phyloP scores from a whole-genome alignment of 2,888 invertebrate genomes.

The Trissonchulus latispiculum region DNA sequence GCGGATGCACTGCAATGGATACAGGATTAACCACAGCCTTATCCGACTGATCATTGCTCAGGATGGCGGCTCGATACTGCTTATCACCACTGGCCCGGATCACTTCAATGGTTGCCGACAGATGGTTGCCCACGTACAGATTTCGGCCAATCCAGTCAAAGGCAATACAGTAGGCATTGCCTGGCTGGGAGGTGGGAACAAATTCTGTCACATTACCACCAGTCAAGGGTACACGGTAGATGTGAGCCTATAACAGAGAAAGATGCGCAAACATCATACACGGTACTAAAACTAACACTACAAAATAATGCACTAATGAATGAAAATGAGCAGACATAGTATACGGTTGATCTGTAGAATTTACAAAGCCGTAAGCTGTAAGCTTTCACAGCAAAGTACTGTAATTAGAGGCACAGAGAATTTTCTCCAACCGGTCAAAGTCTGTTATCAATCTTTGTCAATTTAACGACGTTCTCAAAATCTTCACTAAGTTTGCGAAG shows the following conservation, averaged over 20 bases:
- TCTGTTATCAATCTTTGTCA: too few species aligned
- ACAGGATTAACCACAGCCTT: conserved; percentile 73
- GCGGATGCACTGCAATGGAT: conserved; percentile 76
- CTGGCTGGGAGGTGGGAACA: conserved; percentile 53
- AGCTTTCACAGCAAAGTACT: not conserved
- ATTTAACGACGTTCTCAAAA: too few species aligned
- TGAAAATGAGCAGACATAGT: too few species aligned
- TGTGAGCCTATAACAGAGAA: conserved; percentile 1
- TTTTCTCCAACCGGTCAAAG: too few species aligned
- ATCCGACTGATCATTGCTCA: conserved; percentile 68
- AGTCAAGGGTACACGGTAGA: not conserved
- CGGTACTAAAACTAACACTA: not conserved
- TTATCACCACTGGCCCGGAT: conserved; percentile 57
- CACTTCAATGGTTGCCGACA: conserved; percentile 74
- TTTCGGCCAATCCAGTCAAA: conserved; percentile 96
- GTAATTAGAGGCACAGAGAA: not conserved
- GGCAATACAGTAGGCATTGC: conserved; percentile 78
- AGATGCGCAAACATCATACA: not conserved
- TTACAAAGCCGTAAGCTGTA: too few species aligned
- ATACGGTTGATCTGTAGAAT: too few species aligned
- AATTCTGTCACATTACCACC: conserved; percentile 19
- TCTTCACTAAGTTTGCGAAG: too few species aligned
- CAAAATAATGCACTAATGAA: too few species aligned
- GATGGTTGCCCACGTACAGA: conserved; percentile 75
- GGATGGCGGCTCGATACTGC: conserved; percentile 66